Percentiles rank a stretch among this genome's conserved stretches.
phyloP scores from a whole-genome alignment of 2,888 invertebrate genomes.

The Yponomeuta plumbellus region DNA sequence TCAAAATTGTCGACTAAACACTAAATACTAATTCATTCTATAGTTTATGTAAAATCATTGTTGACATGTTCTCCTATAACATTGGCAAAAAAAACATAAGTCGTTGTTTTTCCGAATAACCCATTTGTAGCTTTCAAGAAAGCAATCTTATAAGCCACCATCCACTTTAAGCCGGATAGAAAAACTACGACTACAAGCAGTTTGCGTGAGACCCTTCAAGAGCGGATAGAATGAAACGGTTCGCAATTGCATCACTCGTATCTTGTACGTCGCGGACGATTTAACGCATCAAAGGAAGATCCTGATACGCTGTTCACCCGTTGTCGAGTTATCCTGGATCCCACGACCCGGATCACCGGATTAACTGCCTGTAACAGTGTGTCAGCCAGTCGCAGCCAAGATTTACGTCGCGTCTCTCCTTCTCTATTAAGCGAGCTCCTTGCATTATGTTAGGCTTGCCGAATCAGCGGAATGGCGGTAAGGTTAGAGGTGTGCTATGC shows the following conservation, averaged over 20 bases:
- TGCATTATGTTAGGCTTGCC: constrained; percentile 21
- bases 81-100: no score
- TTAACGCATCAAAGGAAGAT: background rate
- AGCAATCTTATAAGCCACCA: background rate
- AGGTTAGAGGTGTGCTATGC: no score
- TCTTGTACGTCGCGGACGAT: background rate
- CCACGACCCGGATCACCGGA: constrained; percentile 63
- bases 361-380: constrained; percentile 69
- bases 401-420: constrained; percentile 62
- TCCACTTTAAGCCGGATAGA: background rate
- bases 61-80: no score
- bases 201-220: background rate
- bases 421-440: constrained; percentile 37
- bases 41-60: no score
- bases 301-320: constrained; percentile 39
- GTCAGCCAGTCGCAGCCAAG: constrained; percentile 60
- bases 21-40: no score
- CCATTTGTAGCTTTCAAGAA: background rate
- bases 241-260: background rate
- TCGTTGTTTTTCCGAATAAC: no score
- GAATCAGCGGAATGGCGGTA: background rate
- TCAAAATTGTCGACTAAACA: no score
- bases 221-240: background rate
- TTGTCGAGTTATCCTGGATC: constrained; percentile 48
- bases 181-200: background rate